phyloP scores from a whole-genome alignment of 2,888 invertebrate species.

The Dynastes maya region DNA sequence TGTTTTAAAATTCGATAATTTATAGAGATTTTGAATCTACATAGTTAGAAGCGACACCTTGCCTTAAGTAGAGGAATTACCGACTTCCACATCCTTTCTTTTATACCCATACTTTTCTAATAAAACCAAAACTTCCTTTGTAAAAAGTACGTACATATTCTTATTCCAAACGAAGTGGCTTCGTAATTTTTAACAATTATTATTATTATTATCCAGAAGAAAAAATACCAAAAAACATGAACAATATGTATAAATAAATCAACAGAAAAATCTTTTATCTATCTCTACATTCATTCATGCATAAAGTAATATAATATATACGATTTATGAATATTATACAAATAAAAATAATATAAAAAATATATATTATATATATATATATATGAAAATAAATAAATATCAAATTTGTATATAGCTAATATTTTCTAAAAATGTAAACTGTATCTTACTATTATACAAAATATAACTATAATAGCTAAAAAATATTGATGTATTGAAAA shows the following conservation, averaged over 20 bases:
- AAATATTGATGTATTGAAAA: conserved; percentile 52
- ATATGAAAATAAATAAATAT: conserved; percentile 52
- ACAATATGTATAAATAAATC: not conserved
- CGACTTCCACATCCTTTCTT: too few relatives aligned
- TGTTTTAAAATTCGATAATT: too few relatives aligned
- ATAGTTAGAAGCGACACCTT: not conserved
- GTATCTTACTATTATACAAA: conserved; percentile 54
- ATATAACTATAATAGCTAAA: conserved; percentile 53
- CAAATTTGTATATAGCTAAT: conserved; percentile 62
- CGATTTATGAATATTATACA: not conserved
- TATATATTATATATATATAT: conserved; percentile 24
- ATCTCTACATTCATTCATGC: not conserved
- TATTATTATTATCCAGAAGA: not conserved
- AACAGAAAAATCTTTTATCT: conserved; percentile 27
- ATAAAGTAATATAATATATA: too few relatives aligned
- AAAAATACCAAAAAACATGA: not conserved
- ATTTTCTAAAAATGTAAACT: conserved; percentile 60
- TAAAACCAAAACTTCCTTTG: too few relatives aligned
- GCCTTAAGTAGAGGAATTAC: too few relatives aligned
- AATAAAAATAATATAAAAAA: conserved; percentile 7
- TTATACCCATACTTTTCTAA: too few relatives aligned
- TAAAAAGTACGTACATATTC: not conserved
- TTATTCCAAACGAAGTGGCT: conserved; percentile 21
- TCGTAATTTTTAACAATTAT: conserved; percentile 39
- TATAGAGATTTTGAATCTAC: too few relatives aligned